Base-by-base conservation (phyloP, 2,888 invertebrate genomes). In the Ophion obscuratus region DNA sequence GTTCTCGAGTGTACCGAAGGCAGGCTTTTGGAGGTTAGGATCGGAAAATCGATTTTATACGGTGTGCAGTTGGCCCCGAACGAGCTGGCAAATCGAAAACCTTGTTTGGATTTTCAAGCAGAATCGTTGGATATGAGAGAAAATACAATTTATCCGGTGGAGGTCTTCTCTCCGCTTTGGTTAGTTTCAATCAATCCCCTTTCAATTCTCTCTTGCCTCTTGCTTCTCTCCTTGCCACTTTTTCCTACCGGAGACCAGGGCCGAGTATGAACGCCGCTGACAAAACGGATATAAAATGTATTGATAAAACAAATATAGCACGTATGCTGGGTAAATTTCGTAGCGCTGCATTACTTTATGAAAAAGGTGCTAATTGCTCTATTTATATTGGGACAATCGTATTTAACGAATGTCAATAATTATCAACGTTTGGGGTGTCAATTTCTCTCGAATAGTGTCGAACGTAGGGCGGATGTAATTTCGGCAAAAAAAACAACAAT, bases 51-150 rank as follows among this genome's bases (percentile, higher is more conserved):
- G 80, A 73, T 73, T 57, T 40, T 53, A 17, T 31, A 59, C 40
- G 20, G 20, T 74, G 88, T 85, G 81, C 86, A 87, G 88, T 89
- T 86, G 86, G 67, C 17, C 64, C 47, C 71, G 57, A 64, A 73
- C 57, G 73, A 71, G 64, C 73, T 79, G 5, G 14, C 90, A 88
- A 83, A 90, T 88, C 88, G 31, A 31, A 90, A 90, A 89, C 89
- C 86, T 85, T 88, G 87, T 85, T 80, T 80, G 84, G 24, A 66
- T 80, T 79, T 79, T 71, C 70, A 71, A 53, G 14, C 44, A 17
- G 40, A 40, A 47, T 59, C 44, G n/a, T 68, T 61, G 31, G 68
- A 74, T 68, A 78, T 68, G 68, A 62, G 79, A 70, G 74, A 75
- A 84, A 84, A 84, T 80, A 67, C 79, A 79, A 84, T 84, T 75